Percentiles rank a stretch among this genome's conserved stretches.
Evolutionary conservation across 2,888 invertebrate genomes (phyloP).

Genomic region (Plagodis dolabraria): DNA sequence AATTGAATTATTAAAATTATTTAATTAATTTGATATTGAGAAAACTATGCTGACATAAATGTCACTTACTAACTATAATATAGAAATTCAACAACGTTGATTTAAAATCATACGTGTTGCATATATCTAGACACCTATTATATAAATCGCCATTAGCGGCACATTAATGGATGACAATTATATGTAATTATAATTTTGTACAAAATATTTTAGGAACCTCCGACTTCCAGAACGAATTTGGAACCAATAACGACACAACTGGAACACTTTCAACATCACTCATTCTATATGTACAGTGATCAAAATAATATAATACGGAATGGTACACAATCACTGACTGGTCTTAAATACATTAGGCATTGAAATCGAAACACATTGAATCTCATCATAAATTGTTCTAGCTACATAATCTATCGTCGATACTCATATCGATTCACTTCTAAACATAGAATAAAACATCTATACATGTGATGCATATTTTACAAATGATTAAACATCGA

Average conservation of each 20-base stretch:
- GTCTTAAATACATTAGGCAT: constrained; percentile 39
- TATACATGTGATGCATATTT: constrained; percentile 31
- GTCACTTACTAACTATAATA: constrained; percentile 47
- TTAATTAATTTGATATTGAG: constrained; percentile 52
- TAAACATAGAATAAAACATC: constrained; percentile 35
- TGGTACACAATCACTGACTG: constrained; percentile 61
- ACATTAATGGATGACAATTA: constrained; percentile 29
- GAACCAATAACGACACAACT: constrained; percentile 46
- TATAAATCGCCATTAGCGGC: constrained; percentile 32
- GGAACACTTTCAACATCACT: constrained; percentile 46
- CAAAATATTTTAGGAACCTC: constrained; percentile 58
- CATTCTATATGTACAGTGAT: constrained; percentile 49
- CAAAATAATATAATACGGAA: constrained; percentile 60
- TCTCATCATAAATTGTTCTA: constrained; percentile 62
- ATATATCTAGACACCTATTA: constrained; percentile 35
- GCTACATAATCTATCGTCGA: constrained; percentile 43
- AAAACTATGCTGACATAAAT: constrained; percentile 57
- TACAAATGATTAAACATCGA: constrained; percentile 29
- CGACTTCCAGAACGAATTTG: constrained; percentile 53
- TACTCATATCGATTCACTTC: constrained; percentile 28
- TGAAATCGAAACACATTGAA: constrained; percentile 46
- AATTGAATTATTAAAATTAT: constrained; percentile 35
- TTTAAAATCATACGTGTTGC: constrained; percentile 61
- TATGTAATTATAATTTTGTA: constrained; percentile 40
- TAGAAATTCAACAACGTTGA: constrained; percentile 54